Evolutionary conservation across 2,888 invertebrate genomes (phyloP).

Genomic region (Polyommatus iphigenia): DNA sequence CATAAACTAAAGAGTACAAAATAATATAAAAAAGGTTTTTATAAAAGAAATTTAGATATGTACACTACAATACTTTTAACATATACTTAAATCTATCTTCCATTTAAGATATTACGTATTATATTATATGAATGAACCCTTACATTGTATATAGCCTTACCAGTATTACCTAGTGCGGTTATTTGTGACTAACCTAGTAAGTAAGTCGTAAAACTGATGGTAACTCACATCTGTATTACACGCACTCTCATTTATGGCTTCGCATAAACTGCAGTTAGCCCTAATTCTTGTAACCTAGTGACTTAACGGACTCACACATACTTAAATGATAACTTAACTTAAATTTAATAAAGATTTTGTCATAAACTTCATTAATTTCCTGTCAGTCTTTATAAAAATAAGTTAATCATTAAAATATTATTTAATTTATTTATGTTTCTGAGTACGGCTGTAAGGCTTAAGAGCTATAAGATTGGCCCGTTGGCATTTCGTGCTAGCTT

Average conservation of each 20-base stretch:
- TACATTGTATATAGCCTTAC: neutral
- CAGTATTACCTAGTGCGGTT: neutral
- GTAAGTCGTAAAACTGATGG: neutral
- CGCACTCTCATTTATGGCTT: neutral
- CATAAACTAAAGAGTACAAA: too few relatives aligned
- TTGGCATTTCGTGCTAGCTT: conserved; percentile 7
- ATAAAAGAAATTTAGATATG: too few relatives aligned
- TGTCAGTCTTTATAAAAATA: too few relatives aligned
- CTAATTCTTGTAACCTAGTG: conserved; percentile 6
- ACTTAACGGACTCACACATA: neutral
- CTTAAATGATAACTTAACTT: neutral
- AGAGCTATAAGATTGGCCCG: neutral
- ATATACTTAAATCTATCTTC: too few relatives aligned
- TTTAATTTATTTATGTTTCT: too few relatives aligned
- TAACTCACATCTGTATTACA: neutral
- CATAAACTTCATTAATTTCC: neutral
- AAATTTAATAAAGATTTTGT: neutral
- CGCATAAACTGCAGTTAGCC: neutral
- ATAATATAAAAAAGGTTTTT: too few relatives aligned
- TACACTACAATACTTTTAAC: neutral
- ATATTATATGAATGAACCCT: neutral
- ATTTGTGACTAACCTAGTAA: neutral
- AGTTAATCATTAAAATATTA: too few relatives aligned
- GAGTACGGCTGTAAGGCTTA: too few relatives aligned
- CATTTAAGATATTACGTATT: neutral